Base-by-base conservation (phyloP, 2,113 vertebrate species). In the Ptilorrhoa leucosticta region DNA sequence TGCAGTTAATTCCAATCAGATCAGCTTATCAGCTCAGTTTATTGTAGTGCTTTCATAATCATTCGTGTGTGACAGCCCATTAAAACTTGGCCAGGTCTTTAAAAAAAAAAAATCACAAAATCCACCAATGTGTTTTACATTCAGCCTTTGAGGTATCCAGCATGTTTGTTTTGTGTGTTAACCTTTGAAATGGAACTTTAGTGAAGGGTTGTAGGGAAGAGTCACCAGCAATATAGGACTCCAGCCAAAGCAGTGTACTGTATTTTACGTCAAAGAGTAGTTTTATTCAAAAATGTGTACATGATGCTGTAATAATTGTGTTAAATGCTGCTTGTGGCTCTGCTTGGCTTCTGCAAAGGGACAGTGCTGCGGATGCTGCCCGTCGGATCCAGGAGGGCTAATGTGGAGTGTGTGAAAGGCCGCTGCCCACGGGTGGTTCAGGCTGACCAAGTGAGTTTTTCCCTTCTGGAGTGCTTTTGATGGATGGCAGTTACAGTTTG, bases 61-160 rank as follows among this genome's bases (percentile, higher is more conserved):
- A 97, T 97, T 98, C 82, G 42, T 97, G 96, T 98, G 96, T 98
- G 97, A 98, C 98, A 98, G 98, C 95, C 97, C 95, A 98, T 98
- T 98, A 98, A 98, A 98, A 97, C 96, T 98, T 97, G 97, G 97
- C 97, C 97, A 97, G 94, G 90, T 78, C 91, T 97, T 97, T 95
- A 96, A 98, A 97, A 80, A 66, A 19, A 65, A 56, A 98, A 97
- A 97, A 80, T 96, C 97, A 81, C 86, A 96, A 92, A 97, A 93
- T 84, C n/a, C 69, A 24, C 33, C 33, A 51, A 60, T 93, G 68
- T 95, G 76, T 58, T 88, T 94, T 93, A 63, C 47, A 68, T 87
- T 68, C 53, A 76, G 35, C 53, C 86, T 96, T 88, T 87, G 90
- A 96, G 80, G 83, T 79, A 85, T 31, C 85, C 89, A 76, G 82